Base-by-base conservation (phyloP, 2,888 invertebrate genomes). In the Stenolophus ochropezus region DNA sequence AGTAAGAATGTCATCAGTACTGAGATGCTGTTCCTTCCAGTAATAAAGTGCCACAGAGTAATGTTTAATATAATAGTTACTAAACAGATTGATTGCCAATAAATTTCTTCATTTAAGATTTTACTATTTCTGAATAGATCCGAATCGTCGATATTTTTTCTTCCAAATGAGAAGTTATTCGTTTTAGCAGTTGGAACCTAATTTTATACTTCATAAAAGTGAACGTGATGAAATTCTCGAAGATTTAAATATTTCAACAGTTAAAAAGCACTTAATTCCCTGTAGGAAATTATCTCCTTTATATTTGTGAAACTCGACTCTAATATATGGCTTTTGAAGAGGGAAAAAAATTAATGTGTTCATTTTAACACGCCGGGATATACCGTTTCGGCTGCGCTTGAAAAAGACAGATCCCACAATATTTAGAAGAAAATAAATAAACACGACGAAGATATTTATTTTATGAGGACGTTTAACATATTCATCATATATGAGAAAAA, bases 201-300 rank as follows among this genome's bases (percentile, higher is more conserved):
- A 69, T 61, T 61, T 61, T 61, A 61, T 25, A 69, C 65, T 16
- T 33, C 16, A 69, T 69, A 42, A 69, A 65, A 58, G 53, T 21
- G 23, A 25, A 61, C 23, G 33, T 69, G 65, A 5, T 69, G 27
- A 69, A 69, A 69, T 16, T 61, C 33, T n/a, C 33, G n/a, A 18
- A 6, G 65, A 69, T 69, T 69, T 69, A 69, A 69, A 69, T 69
- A 69, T 69, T 69, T 69, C 65, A 69, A 69, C 65, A 69, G 65
- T 69, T 33, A 69, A 69, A 33, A 69, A 33, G 65, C 42, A 69
- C 33, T 69, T 69, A 69, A 69, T 69, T 69, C 65, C 65, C 65
- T 33, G 33, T 69, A 27, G 65, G 65, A 69, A 14, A 69, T 42
- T 69, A 69, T 69, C 65, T 33, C 16, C 27, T 69, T 69, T 69